Evolutionary conservation across 2,113 vertebrate genomes (phyloP).

Genomic region (Cyanoramphus novaezelandiae): DNA sequence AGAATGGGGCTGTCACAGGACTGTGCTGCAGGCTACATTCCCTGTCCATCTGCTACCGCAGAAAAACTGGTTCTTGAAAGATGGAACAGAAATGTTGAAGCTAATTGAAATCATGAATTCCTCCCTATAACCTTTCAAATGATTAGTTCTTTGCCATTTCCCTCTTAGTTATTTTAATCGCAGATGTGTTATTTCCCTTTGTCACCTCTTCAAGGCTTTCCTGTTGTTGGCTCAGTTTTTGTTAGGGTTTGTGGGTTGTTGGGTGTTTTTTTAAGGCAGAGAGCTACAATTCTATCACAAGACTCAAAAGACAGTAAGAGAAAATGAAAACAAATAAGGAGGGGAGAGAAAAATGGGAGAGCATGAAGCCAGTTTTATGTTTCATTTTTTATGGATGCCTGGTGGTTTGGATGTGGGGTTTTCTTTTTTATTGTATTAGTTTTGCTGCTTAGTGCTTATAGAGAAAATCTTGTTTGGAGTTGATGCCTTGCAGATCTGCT

Average conservation of each 20-base stretch:
- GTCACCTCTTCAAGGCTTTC: conserved; percentile 21
- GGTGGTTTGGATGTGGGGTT: conserved; percentile 37
- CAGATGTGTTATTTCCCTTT: conserved; percentile 31
- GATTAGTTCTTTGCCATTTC: conserved; percentile 30
- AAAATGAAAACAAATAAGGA: conserved; percentile 61
- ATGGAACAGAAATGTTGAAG: conserved; percentile 36
- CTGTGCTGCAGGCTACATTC: conserved; percentile 78
- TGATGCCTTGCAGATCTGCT: conserved; percentile 26
- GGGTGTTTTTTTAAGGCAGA: neutral
- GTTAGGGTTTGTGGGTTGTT: neutral
- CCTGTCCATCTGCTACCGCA: conserved; percentile 83
- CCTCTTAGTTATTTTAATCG: conserved; percentile 27
- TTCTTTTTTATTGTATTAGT: conserved; percentile 42
- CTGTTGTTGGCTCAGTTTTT: neutral
- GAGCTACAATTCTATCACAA: conserved; percentile 22
- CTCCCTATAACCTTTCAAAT: conserved; percentile 46
- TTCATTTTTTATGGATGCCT: conserved; percentile 58
- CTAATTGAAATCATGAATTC: conserved; percentile 57
- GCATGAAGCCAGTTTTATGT: conserved; percentile 7
- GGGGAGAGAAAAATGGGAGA: neutral
- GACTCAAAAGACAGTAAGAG: conserved; percentile 34
- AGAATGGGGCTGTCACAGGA: conserved; percentile 80
- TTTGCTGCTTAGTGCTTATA: conserved; percentile 23
- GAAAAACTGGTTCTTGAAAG: conserved; percentile 65
- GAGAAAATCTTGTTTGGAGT: conserved; percentile 36